Evolutionary conservation across 2,113 vertebrate species (phyloP).

Genomic region (Larimichthys crocea): DNA sequence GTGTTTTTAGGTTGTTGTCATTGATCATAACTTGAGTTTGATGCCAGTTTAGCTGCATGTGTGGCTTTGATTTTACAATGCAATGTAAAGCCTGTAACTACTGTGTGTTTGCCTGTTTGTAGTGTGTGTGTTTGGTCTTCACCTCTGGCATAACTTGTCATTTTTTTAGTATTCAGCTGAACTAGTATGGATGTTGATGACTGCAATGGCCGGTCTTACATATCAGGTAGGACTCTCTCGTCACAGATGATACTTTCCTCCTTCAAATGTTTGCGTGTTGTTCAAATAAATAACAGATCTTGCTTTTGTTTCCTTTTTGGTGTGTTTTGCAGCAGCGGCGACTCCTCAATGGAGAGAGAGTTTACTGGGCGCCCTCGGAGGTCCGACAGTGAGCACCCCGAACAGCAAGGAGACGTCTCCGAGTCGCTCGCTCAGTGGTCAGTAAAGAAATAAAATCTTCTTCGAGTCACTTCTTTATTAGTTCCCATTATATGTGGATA

Average conservation of each 20-base stretch:
- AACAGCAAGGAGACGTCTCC: conserved; percentile 97
- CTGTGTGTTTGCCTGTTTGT: background rate
- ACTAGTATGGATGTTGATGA: conserved; percentile 95
- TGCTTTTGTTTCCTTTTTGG: conserved; percentile 27
- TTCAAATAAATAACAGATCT: conserved; percentile 14
- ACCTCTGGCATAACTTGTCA: conserved; percentile 65
- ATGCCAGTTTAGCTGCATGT: too few species aligned
- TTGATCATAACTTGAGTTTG: background rate
- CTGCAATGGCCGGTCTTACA: conserved; percentile 92
- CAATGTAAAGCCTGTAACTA: background rate
- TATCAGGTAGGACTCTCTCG: conserved; percentile 87
- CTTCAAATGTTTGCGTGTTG: background rate
- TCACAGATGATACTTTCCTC: background rate
- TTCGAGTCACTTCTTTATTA: background rate
- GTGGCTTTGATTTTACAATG: background rate
- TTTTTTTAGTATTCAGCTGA: conserved; percentile 83
- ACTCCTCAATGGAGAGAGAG: conserved; percentile 96
- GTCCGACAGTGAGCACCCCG: conserved; percentile 93
- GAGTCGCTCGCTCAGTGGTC: conserved; percentile 94
- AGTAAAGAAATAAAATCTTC: conserved; percentile 66
- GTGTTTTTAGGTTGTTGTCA: background rate
- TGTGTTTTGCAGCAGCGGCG: conserved; percentile 87
- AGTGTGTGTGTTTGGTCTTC: background rate
- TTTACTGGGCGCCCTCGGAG: conserved; percentile 92
- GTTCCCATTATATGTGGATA: background rate